Conservation (phyloP, 2,113 vertebrate species). For the Thomomys bottae region DNA sequence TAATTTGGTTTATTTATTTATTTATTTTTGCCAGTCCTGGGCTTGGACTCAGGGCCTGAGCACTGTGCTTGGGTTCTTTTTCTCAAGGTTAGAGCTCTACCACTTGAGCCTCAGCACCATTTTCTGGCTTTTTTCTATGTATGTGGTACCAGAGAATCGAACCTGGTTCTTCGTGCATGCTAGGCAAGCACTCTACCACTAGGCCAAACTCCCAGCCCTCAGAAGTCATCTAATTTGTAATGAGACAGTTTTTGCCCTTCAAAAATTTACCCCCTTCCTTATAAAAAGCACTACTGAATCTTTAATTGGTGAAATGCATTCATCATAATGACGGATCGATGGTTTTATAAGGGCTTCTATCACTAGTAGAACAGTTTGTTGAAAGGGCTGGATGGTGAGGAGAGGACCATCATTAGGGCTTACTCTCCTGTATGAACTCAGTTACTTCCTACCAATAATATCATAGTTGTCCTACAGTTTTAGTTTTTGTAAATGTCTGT, state of each 20-base stretch:
- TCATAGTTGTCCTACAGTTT: neutral
- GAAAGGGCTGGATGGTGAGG: neutral
- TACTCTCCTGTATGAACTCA: neutral
- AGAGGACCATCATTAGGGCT: neutral
- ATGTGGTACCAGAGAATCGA: no score
- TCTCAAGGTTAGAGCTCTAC: no score
- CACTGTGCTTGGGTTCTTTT: no score
- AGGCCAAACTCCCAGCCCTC: no score
- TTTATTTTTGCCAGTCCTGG: no score
- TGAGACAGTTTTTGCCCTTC: neutral
- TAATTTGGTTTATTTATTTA: no score
- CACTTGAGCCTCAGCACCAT: no score
- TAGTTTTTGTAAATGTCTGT: neutral
- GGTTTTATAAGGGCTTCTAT: neutral
- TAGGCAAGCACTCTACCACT: no score
- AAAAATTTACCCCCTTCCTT: neutral
- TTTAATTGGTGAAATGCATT: conserved; percentile 3
- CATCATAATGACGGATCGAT: neutral
- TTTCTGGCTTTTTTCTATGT: no score
- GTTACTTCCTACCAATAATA: neutral
- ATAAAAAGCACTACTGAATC: neutral
- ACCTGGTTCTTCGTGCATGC: no score
- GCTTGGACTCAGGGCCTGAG: no score
- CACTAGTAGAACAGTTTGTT: neutral
- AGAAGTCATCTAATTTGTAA: no score